Evolutionary conservation across 2,797 vertebrate species (phyloP), one percentile per base, ranked within the genome.

Genomic region (Balearica regulorum): DNA sequence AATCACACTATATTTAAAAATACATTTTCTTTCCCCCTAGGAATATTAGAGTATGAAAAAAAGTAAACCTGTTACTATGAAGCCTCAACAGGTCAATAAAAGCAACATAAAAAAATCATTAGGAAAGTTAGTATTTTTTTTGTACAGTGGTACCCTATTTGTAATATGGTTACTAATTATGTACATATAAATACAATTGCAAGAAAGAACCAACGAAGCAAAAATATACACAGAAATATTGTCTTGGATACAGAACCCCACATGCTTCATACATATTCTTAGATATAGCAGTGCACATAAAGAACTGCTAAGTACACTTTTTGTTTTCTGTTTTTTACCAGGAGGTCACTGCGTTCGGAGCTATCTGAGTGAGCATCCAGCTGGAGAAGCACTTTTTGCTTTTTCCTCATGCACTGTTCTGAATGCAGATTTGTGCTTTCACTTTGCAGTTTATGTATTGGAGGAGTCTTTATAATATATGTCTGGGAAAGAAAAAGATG

Each of bases 301-400:
- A 64, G 35, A 37, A 6, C 16, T 28, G 25, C 7, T 35, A n/a
- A 75, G 35, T 5, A 15, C 19, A 10, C 11, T 24, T 9, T 44
- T 62, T 76, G 48, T 44, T 82, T 48, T 78, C 76, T 68, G 46
- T 68, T 87, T 88, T 90, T 98, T 98, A 99, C 99, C 98, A 99
- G 93, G 53, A 99, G 96, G 97, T 99, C 99, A 39, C 92, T 96
- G 69, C 97, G 97, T 62, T 99, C 99, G n/a, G 99, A 99, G 97
- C 98, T 99, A 94, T 99, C 99, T 48, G 99, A 99, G 81, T 98
- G 98, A 77, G 97, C 78, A 88, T 99, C 99, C 92, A 99, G 97
- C 53, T 98, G 98, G 31, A 99, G 83, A 64, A 97, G 53, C 78
- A 94, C 97, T 97, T 98, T 99, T 81, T 96, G 98, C 98, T 98